Evolutionary conservation across 2,888 invertebrate genomes (phyloP).

Genomic region (Sympetrum striolatum): DNA sequence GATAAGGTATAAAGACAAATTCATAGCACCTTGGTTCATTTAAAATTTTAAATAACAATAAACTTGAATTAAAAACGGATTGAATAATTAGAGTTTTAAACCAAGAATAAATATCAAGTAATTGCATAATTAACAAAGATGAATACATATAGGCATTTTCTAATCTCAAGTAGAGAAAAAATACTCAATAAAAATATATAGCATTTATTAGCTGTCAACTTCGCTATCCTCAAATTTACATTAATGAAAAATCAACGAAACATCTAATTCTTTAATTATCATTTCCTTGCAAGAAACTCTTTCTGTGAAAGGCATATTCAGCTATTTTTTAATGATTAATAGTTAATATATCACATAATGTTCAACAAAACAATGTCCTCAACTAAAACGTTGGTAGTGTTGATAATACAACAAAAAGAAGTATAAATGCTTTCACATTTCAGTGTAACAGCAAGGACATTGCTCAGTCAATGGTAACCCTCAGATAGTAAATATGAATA

Average conservation of each 20-base stretch:
- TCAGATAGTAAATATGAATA: neutral
- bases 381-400: neutral
- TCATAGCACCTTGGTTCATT: neutral
- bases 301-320: neutral
- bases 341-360: neutral
- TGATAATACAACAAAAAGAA: neutral
- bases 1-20: neutral
- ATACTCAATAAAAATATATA: slow-evolving; percentile 11
- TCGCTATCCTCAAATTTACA: neutral
- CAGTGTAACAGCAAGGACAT: neutral
- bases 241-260: neutral
- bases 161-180: neutral
- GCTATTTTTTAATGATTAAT: neutral
- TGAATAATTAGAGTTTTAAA: neutral
- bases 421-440: neutral
- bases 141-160: neutral
- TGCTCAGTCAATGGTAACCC: neutral
- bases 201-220: neutral
- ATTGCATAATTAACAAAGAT: neutral
- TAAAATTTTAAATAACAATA: neutral
- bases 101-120: neutral
- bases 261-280: neutral
- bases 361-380: neutral
- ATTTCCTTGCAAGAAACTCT: neutral
- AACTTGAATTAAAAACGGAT: neutral